These are phyloP conservation scores for Brachyalestes nurse DNA, from an alignment of 2,797 vertebrate species.

Conservation along the genomic window DNA sequence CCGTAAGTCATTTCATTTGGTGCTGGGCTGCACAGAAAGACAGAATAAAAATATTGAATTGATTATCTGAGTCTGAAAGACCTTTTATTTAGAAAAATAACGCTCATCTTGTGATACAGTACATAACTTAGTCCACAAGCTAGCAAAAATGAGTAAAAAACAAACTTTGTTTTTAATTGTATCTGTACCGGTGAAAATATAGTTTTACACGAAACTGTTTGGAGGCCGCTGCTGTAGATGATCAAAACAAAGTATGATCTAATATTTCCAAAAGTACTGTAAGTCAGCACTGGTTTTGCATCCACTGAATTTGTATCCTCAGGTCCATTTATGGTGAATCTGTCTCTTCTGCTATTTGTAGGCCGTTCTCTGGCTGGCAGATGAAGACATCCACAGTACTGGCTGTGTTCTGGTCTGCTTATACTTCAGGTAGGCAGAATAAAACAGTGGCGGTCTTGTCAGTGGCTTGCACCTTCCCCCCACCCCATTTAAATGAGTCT, in stretches of 20 bases:
- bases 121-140: too few relatives aligned
- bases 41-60: too few relatives aligned
- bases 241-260: not conserved
- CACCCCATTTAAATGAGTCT: slow-evolving; percentile 10
- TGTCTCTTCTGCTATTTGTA: not conserved
- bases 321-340: not conserved
- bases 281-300: not conserved
- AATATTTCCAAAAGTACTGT: not conserved
- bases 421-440: slow-evolving; percentile 30
- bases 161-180: too few relatives aligned
- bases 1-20: too few relatives aligned
- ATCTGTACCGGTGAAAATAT: too few relatives aligned
- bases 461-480: slow-evolving; percentile 7
- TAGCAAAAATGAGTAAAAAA: too few relatives aligned
- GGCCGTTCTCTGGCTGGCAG: not conserved
- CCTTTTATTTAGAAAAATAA: too few relatives aligned
- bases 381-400: not conserved
- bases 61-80: too few relatives aligned
- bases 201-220: too few relatives aligned
- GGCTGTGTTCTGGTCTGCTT: not conserved
- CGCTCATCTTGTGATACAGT: too few relatives aligned
- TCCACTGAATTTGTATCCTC: not conserved
- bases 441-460: slow-evolving; percentile 53
- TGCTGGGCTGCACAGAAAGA: too few relatives aligned
- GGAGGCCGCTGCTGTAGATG: not conserved